Conservation (phyloP, 2,113 vertebrate genomes). For the Formicarius rufipectus region DNA sequence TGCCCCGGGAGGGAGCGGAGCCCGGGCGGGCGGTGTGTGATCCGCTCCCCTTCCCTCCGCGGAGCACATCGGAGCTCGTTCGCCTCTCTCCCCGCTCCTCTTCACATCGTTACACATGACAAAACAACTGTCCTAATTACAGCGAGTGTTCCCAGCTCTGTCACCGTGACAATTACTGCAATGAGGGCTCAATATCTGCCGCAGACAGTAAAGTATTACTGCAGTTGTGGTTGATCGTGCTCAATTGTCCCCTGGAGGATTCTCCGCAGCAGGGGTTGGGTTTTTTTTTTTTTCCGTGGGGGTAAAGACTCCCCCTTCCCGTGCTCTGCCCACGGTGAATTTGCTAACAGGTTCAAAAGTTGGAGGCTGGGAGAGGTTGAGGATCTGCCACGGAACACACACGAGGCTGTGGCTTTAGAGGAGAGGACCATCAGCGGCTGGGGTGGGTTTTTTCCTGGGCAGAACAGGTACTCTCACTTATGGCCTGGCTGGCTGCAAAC, state of each 20-base stretch:
- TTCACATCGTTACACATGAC: slow-evolving; percentile 76
- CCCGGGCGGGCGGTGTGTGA: neutral
- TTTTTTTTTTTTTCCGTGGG: neutral
- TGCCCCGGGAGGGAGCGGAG: no score
- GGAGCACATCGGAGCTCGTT: slow-evolving; percentile 64
- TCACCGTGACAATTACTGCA: slow-evolving; percentile 70
- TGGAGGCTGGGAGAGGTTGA: neutral
- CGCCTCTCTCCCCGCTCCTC: slow-evolving; percentile 66
- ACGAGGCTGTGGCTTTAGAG: neutral
- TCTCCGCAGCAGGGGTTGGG: neutral
- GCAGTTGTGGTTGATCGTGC: slow-evolving; percentile 64
- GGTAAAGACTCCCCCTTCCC: neutral
- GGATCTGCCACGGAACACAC: neutral
- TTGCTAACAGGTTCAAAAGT: slow-evolving; percentile 39
- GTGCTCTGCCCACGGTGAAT: neutral
- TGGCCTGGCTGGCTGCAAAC: neutral
- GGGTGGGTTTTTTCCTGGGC: neutral
- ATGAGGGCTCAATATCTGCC: slow-evolving; percentile 68
- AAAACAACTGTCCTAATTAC: slow-evolving; percentile 75
- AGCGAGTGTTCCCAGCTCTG: slow-evolving; percentile 71
- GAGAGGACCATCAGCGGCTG: neutral
- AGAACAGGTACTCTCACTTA: neutral
- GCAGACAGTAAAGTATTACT: slow-evolving; percentile 68
- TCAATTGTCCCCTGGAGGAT: slow-evolving; percentile 67
- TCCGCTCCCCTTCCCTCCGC: slow-evolving; percentile 38